Evolutionary conservation across 2,113 vertebrate genomes (phyloP), one percentile per base, ranked within the genome.

Genomic region (Pelobates fuscus): DNA sequence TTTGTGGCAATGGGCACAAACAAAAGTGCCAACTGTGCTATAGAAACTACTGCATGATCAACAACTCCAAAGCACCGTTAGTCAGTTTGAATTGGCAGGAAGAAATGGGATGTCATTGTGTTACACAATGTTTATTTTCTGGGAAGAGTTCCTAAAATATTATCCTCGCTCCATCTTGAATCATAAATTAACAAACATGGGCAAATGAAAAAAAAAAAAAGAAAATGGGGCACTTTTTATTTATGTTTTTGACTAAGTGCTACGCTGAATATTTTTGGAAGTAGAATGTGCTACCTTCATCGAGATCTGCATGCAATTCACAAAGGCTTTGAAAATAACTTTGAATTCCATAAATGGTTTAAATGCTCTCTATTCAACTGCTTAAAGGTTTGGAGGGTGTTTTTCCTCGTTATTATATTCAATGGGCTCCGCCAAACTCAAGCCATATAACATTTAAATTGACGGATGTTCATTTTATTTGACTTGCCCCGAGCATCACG

Each of bases 161-260:
- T 29, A 52, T 46, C 44, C 8, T n/a, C 5, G 65, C 44, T 67
- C 44, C n/a, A 52, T 67, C 65, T 52, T 49, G 24, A 10, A 49
- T 17, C 44, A 73, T 26, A 72, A 65, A 64, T 15, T 30, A 25
- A 43, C 8, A 71, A 43, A 32, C 10, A 20, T 20, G 24, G 54
- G 25, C 23, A 6, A 37, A 37, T 37, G 1, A 37, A 37, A 37
- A 32, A 32, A 32, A 32, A 21, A 55, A 55, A 23, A 29, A 14
- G 26, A 32, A 71, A 71, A 26, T 52, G 41, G n/a, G 7, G 49
- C 21, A 18, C 26, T 46, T 61, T 37, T 71, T 71, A 61, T 71
- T 71, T 71, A 71, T 46, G 69, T 25, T 49, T 71, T 71, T 61
- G 69, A 57, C 69, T 60, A 57, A 27, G 61, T 60, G 55, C 69